Evolutionary conservation across 2,797 vertebrate species (phyloP).

Genomic region (Crenuchus spilurus): DNA sequence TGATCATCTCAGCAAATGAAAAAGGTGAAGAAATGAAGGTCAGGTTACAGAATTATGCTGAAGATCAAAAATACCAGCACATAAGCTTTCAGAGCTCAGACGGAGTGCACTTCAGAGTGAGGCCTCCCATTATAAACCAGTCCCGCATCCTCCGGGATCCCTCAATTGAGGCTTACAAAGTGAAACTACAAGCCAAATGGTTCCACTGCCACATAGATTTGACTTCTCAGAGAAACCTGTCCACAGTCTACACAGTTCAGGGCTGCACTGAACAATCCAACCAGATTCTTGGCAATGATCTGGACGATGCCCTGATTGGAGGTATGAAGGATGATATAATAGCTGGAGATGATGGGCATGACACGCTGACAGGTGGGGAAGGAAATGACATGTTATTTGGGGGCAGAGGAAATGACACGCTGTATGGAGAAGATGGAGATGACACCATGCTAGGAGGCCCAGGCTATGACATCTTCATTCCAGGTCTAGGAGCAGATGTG

Average conservation of each 20-base stretch:
- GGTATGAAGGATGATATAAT: slow-evolving; percentile 57
- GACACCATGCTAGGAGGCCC: slow-evolving; percentile 63
- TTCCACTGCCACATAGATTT: slow-evolving; percentile 60
- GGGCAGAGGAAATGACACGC: slow-evolving; percentile 60
- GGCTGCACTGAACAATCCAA: slow-evolving; percentile 57
- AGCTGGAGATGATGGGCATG: slow-evolving; percentile 60
- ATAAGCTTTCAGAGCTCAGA: slow-evolving; percentile 55
- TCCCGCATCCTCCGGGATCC: neutral
- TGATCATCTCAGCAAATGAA: slow-evolving; percentile 32
- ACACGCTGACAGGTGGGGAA: slow-evolving; percentile 60
- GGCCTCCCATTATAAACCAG: neutral
- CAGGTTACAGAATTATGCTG: slow-evolving; percentile 32
- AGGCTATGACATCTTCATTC: slow-evolving; percentile 56
- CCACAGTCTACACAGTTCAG: slow-evolving; percentile 57
- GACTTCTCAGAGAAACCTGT: slow-evolving; percentile 54
- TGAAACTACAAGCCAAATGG: slow-evolving; percentile 49
- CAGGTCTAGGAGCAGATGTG: too few species aligned
- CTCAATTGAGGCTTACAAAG: slow-evolving; percentile 57
- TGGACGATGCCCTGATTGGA: slow-evolving; percentile 58
- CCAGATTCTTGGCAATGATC: slow-evolving; percentile 54
- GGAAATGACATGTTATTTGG: slow-evolving; percentile 63
- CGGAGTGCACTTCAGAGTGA: slow-evolving; percentile 54
- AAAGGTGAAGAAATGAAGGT: slow-evolving; percentile 30
- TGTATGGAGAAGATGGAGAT: slow-evolving; percentile 64
- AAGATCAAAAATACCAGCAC: slow-evolving; percentile 42